phyloP scores from a whole-genome alignment of 1,140 invertebrate species.

The Zaprionus camerounensis region DNA sequence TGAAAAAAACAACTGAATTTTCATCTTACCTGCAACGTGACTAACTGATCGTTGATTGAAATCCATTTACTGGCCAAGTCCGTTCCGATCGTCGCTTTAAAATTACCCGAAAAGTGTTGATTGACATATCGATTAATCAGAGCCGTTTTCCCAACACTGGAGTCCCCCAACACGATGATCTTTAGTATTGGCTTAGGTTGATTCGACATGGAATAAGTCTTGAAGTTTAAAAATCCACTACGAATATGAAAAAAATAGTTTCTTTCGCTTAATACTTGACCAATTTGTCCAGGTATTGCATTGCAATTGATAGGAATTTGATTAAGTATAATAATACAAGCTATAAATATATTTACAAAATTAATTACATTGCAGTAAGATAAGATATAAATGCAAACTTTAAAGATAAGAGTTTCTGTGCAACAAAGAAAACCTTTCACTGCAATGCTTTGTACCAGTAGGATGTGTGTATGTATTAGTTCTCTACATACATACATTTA shows the following conservation, averaged over 20 bases:
- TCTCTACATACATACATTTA: too few relatives aligned
- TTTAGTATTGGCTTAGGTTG: background rate
- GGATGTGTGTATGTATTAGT: too few relatives aligned
- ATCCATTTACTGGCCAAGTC: constrained; percentile 94
- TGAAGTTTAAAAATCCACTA: background rate
- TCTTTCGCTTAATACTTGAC: background rate
- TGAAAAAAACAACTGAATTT: background rate
- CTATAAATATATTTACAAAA: background rate
- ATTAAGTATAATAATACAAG: background rate
- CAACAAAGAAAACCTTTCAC: background rate
- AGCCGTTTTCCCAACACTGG: background rate
- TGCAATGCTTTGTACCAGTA: background rate
- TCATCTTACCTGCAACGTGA: constrained; percentile 96
- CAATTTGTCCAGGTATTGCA: background rate
- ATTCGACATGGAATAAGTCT: background rate
- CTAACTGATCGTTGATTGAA: constrained; percentile 97
- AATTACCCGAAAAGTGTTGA: background rate
- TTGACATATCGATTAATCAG: background rate
- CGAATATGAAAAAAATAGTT: background rate
- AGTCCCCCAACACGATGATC: background rate
- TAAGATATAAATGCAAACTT: background rate
- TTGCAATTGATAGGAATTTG: background rate
- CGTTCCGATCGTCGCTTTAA: background rate
- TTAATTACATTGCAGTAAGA: background rate
- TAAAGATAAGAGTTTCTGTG: background rate